A percentile compares a stretch with the other conserved stretches of the same genome.
Conservation (phyloP, 2,888 invertebrate species). For the Anticlea derivata region DNA sequence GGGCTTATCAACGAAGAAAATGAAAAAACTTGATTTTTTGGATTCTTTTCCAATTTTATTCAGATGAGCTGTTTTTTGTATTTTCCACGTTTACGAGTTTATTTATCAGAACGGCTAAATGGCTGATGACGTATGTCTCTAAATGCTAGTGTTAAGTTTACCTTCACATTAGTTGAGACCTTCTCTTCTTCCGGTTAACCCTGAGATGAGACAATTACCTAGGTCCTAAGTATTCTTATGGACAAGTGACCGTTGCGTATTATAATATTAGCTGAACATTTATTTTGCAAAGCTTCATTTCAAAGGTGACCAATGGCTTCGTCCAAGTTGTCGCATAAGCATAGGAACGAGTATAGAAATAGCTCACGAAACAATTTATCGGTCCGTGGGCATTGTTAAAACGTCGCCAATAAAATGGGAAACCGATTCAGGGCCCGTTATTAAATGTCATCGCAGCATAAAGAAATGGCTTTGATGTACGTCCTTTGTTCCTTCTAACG, state of each 20-base stretch:
- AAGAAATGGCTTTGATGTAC: constrained; percentile 69
- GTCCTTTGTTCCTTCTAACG: constrained; percentile 70
- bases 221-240: neutral
- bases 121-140: too few relatives aligned
- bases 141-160: neutral
- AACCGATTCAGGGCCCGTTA: constrained; percentile 58
- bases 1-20: too few relatives aligned
- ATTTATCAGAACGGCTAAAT: neutral
- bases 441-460: constrained; percentile 62
- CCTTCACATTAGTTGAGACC: neutral
- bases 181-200: neutral
- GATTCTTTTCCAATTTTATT: too few relatives aligned
- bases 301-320: neutral
- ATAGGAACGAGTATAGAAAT: constrained; percentile 26
- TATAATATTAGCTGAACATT: constrained; percentile 1
- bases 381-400: constrained; percentile 47
- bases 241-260: neutral
- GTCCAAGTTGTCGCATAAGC: constrained; percentile 11
- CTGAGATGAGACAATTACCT: neutral
- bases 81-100: too few relatives aligned
- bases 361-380: constrained; percentile 41
- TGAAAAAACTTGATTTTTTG: too few relatives aligned
- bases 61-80: too few relatives aligned
- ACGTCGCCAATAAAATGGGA: constrained; percentile 56
- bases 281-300: neutral